phyloP scores from a whole-genome alignment of 2,797 vertebrate genomes.

The Acrocephalus scirpaceus region DNA sequence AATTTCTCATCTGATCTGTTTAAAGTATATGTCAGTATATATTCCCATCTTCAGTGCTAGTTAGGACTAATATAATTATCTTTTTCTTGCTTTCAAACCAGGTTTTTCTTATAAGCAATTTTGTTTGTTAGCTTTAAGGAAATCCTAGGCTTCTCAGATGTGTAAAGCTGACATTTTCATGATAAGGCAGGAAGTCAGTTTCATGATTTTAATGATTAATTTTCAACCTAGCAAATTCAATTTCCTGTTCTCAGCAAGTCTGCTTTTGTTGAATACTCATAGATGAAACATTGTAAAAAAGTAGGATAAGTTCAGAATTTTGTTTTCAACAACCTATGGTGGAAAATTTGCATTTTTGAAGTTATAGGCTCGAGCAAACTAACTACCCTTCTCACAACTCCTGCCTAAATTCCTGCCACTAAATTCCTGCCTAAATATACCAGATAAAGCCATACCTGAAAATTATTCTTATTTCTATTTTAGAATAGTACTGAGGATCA shows the following conservation, averaged over 20 bases:
- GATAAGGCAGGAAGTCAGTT: neutral
- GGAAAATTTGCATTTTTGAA: neutral
- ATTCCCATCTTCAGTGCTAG: neutral
- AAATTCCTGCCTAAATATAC: neutral
- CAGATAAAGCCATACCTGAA: neutral
- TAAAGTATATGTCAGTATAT: constrained; percentile 29
- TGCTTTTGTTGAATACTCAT: neutral
- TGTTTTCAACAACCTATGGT: neutral
- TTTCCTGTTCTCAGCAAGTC: constrained; percentile 9
- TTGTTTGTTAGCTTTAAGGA: constrained; percentile 23
- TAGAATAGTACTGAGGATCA: neutral
- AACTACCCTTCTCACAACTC: neutral
- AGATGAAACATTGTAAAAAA: neutral
- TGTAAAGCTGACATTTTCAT: neutral
- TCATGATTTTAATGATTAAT: constrained; percentile 13
- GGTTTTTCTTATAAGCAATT: neutral
- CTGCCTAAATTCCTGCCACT: neutral
- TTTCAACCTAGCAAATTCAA: neutral
- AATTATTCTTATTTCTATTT: neutral
- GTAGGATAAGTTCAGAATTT: neutral
- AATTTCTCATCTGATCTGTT: constrained; percentile 32
- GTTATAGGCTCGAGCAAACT: neutral
- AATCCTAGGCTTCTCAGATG: neutral
- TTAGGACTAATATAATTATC: neutral
- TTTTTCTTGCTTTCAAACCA: neutral